Evolutionary conservation across 1,140 invertebrate species (phyloP).

Genomic region (Homalodisca vitripennis): DNA sequence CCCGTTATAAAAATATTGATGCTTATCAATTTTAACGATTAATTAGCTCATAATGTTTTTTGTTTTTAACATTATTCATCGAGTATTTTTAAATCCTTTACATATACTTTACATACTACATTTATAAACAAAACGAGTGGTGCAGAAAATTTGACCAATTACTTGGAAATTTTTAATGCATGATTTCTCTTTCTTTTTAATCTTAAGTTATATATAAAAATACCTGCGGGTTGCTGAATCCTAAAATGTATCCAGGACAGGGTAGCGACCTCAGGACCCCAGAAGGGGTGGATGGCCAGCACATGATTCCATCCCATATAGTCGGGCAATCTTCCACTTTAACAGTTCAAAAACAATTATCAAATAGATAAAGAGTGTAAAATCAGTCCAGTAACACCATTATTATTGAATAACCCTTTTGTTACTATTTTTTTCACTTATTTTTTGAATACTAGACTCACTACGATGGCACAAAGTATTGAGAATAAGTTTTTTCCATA

Average conservation of each 20-base stretch:
- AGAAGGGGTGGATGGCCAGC: conserved; percentile 55
- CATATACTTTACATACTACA: too few species aligned
- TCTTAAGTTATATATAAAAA: too few species aligned
- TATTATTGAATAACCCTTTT: neutral
- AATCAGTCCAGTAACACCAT: neutral
- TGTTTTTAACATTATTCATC: too few species aligned
- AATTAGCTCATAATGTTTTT: too few species aligned
- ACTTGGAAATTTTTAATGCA: too few species aligned
- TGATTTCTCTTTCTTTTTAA: too few species aligned
- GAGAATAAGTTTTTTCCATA: neutral
- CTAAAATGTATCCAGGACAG: conserved; percentile 52
- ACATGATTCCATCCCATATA: conserved; percentile 56
- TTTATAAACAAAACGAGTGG: too few species aligned
- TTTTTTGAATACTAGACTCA: neutral
- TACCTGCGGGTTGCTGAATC: conserved; percentile 46
- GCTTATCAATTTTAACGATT: too few species aligned
- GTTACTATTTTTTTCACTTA: neutral
- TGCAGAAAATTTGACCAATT: too few species aligned
- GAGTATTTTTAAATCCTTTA: too few species aligned
- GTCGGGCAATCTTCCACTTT: conserved; percentile 44
- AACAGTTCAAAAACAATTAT: neutral
- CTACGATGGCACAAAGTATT: neutral
- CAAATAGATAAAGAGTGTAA: neutral
- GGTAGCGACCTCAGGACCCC: conserved; percentile 47
- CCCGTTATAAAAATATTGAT: too few species aligned